These are phyloP conservation scores for Cephus sareptanus DNA, from an alignment of 2,888 invertebrate genomes.

Conservation along the genomic window DNA sequence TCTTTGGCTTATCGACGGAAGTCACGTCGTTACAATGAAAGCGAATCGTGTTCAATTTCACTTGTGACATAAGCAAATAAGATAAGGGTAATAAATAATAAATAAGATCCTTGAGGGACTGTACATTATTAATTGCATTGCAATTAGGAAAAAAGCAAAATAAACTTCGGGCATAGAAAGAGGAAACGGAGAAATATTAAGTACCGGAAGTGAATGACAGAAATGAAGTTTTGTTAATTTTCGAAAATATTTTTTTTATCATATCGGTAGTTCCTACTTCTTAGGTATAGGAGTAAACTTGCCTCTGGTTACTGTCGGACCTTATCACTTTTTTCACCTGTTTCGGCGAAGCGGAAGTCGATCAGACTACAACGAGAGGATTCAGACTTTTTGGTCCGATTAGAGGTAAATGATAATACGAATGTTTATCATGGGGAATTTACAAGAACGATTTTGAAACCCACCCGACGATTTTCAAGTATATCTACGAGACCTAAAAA, in stretches of 20 bases:
- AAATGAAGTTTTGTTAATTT: background rate
- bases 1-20: background rate
- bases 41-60: background rate
- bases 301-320: background rate
- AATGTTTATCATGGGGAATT: background rate
- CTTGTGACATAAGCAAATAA: background rate
- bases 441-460: background rate
- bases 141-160: background rate
- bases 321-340: background rate
- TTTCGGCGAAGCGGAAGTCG: conserved; percentile 43
- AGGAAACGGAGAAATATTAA: too few species aligned
- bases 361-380: conserved; percentile 40
- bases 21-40: background rate
- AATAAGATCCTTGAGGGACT: background rate
- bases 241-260: background rate
- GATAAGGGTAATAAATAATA: background rate
- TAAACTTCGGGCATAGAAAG: background rate
- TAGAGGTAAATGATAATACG: background rate
- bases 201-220: too few species aligned
- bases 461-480: background rate
- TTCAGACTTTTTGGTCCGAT: background rate
- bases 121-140: background rate
- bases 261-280: background rate
- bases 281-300: background rate
- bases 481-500: too few species aligned